Conservation (phyloP, 2,113 vertebrate species). For the Phylloscopus trochiloides region DNA sequence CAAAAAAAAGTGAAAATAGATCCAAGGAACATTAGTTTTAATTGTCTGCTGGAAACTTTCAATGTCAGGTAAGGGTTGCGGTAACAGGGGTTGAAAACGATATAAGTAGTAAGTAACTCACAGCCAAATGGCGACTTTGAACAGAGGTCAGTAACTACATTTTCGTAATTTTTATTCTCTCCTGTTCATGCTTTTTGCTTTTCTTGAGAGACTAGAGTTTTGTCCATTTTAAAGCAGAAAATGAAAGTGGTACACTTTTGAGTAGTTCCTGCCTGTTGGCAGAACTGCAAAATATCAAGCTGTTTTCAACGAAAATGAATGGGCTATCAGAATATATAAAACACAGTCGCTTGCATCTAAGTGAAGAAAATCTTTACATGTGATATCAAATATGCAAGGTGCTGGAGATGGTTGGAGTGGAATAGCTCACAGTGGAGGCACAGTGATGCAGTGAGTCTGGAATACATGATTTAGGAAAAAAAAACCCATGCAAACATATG, state of each 20-base stretch:
- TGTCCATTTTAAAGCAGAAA: background rate
- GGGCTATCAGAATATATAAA: background rate
- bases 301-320: background rate
- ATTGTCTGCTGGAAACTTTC: background rate
- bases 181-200: background rate
- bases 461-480: background rate
- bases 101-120: background rate
- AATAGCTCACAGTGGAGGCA: background rate
- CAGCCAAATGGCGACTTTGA: background rate
- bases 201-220: background rate
- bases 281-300: background rate
- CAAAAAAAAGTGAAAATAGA: background rate
- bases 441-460: fast-evolving
- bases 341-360: background rate
- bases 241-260: background rate
- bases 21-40: background rate
- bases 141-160: background rate
- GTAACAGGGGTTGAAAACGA: fast-evolving
- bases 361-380: background rate
- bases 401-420: fast-evolving
- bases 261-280: background rate
- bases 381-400: background rate
- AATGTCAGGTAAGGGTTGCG: background rate
- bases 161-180: background rate
- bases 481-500: fast-evolving